Percentiles rank a stretch among this genome's conserved stretches.
phyloP scores from a whole-genome alignment of 2,888 invertebrate genomes.

The Cantharis lateralis region DNA sequence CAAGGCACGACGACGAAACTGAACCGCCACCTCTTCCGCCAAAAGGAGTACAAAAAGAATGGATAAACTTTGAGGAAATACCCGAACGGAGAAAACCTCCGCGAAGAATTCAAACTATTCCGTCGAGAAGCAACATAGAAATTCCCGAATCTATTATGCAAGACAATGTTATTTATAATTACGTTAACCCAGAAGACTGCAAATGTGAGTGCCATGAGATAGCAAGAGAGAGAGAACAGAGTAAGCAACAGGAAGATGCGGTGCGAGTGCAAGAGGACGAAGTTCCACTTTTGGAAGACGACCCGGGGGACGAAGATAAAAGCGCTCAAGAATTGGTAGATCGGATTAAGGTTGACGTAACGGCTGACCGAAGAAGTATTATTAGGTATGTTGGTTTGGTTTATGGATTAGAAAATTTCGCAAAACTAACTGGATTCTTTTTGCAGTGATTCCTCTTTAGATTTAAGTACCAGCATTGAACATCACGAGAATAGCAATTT shows the following conservation, averaged over 20 bases:
- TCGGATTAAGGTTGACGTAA: conserved; percentile 47
- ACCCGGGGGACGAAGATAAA: conserved; percentile 50
- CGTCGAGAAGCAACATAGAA: conserved; percentile 60
- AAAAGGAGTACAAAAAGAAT: conserved; percentile 61
- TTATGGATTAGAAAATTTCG: no score
- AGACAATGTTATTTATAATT: conserved; percentile 67
- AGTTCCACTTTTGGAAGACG: conserved; percentile 58
- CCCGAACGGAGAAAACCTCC: conserved; percentile 82
- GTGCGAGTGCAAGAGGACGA: conserved; percentile 55
- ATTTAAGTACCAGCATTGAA: conserved; percentile 61
- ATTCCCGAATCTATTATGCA: conserved; percentile 54
- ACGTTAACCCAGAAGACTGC: conserved; percentile 86
- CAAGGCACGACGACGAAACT: conserved; percentile 38
- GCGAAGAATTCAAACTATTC: conserved; percentile 81
- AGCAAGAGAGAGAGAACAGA: conserved; percentile 50
- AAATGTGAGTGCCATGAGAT: conserved; percentile 83
- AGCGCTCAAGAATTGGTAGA: conserved; percentile 43
- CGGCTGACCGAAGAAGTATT: conserved; percentile 52
- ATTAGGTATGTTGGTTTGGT: conserved; percentile 49
- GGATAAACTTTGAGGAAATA: conserved; percentile 88
- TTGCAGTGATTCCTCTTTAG: conserved; percentile 63
- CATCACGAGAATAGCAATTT: conserved; percentile 51
- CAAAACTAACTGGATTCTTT: conserved; percentile 19
- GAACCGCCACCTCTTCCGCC: conserved; percentile 59
- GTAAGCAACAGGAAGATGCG: conserved; percentile 35